phyloP scores from a whole-genome alignment of 1,140 invertebrate genomes.

The Halotydeus destructor region DNA sequence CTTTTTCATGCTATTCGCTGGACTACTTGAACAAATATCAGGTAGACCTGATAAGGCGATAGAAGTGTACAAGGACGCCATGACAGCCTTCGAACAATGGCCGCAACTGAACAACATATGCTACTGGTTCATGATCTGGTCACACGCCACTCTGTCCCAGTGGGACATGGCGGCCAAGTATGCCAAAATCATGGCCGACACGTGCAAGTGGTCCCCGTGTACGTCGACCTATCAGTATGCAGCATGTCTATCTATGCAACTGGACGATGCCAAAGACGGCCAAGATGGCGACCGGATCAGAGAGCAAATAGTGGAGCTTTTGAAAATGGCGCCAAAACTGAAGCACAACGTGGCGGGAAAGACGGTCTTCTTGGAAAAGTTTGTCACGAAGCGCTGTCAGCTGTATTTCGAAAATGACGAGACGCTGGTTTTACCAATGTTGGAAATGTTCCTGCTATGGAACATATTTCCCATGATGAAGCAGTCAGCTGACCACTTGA shows the following conservation, averaged over 20 bases:
- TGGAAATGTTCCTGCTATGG: conserved; percentile 79
- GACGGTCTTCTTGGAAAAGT: conserved; percentile 90
- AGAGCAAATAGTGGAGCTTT: conserved; percentile 30
- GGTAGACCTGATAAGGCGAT: too few species aligned
- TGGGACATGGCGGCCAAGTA: conserved; percentile 51
- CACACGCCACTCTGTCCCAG: conserved; percentile 36
- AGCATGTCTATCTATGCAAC: conserved; percentile 40
- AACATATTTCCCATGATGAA: conserved; percentile 44
- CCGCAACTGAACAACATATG: conserved; percentile 83
- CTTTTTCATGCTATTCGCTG: conserved; percentile 52
- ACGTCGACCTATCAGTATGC: conserved; percentile 78
- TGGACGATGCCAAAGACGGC: conserved; percentile 23
- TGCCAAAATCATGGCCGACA: conserved; percentile 42
- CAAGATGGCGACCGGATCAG: too few species aligned
- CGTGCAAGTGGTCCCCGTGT: conserved; percentile 74
- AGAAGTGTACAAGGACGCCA: conserved; percentile 54
- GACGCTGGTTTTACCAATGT: conserved; percentile 42
- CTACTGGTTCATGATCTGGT: conserved; percentile 88
- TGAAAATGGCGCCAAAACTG: conserved; percentile 47
- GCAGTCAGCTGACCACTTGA: conserved; percentile 2
- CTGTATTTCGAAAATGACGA: conserved; percentile 52
- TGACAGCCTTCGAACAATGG: conserved; percentile 66
- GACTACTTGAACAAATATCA: conserved; percentile 6
- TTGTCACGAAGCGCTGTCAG: conserved; percentile 59
- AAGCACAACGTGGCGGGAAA: conserved; percentile 84